Base-by-base conservation (phyloP, 2,113 vertebrate genomes). In the Cichladusa arquata region DNA sequence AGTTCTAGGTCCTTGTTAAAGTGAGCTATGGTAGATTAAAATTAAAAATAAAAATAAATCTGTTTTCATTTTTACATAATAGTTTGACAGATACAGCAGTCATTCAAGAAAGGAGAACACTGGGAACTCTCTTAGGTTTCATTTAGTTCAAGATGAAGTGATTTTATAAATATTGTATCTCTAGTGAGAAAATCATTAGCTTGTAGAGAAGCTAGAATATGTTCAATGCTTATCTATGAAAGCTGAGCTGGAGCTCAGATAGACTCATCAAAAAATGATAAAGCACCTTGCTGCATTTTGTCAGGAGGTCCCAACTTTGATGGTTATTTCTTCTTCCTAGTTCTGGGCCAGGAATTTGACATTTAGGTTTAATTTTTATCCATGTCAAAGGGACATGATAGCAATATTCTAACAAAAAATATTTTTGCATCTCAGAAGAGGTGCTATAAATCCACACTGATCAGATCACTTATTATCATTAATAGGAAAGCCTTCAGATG, bases 301-400 rank as follows among this genome's bases (percentile, higher is more conserved):
- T 62, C 7, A 14, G n/a, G 14, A 58, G 5, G 8, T 80, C 20
- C 42, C 16, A 40, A 0, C 2, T 61, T 17, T 42, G 33, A 1
- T 4, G 3, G 12, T 33, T 34, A 20, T 60, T 66, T 38, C 12
- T 53, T 64, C 34, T 48, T 92, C 14, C 48, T 81, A 12, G 7
- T 28, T 70, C 25, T 74, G n/a, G 24, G 19, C 2, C 8, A 81
- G 11, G 1, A 53, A 62, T 18, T 29, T 62, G 16, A 2, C 5
- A 4, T 15, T 74, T 50, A 58, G 10, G 7, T 34, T 81, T 74
- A 40, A 5, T 61, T 88, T 90, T 77, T 33, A 36, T 53, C 14
- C 4, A 4, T 31, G 4, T 60, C 20, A 81, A 48, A 47, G 4
- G 2, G 18, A 45, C 0, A 0, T 28, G 19, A 42, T n/a, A 62